Evolutionary conservation across 2,888 invertebrate species (phyloP).

Genomic region (Sesamia inferens): DNA sequence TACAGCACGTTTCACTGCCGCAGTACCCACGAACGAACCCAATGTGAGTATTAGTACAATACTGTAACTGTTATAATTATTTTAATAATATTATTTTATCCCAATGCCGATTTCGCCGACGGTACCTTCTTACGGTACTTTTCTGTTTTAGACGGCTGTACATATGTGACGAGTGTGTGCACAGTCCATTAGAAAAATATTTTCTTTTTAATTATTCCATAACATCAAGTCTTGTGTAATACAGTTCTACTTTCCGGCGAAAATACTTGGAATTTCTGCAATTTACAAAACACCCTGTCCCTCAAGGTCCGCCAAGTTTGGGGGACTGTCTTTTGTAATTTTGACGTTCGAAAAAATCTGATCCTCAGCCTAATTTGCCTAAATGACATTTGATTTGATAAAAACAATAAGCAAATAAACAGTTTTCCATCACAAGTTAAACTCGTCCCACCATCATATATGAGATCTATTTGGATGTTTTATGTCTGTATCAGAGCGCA

Average conservation of each 20-base stretch:
- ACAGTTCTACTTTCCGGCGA: no score
- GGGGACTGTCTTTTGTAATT: no score
- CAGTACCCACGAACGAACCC: slow-evolving; percentile 6
- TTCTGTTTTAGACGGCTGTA: neutral
- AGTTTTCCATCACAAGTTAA: neutral
- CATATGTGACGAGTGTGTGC: no score
- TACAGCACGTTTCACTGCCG: slow-evolving; percentile 16
- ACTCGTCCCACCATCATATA: neutral
- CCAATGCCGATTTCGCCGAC: neutral
- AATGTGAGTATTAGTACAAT: neutral
- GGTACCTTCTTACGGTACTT: neutral
- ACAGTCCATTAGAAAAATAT: no score
- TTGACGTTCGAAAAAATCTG: no score
- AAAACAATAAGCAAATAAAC: neutral
- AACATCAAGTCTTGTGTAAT: no score
- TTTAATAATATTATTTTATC: neutral
- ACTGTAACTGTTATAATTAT: neutral
- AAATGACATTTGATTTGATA: no score
- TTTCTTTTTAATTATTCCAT: no score
- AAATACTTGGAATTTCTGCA: no score
- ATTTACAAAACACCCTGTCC: no score
- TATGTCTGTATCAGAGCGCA: neutral
- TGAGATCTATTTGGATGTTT: neutral
- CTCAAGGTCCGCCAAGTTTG: no score
- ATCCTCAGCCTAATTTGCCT: no score